Base-by-base conservation (phyloP, 1,140 invertebrate genomes). In the Bombus huntii region DNA sequence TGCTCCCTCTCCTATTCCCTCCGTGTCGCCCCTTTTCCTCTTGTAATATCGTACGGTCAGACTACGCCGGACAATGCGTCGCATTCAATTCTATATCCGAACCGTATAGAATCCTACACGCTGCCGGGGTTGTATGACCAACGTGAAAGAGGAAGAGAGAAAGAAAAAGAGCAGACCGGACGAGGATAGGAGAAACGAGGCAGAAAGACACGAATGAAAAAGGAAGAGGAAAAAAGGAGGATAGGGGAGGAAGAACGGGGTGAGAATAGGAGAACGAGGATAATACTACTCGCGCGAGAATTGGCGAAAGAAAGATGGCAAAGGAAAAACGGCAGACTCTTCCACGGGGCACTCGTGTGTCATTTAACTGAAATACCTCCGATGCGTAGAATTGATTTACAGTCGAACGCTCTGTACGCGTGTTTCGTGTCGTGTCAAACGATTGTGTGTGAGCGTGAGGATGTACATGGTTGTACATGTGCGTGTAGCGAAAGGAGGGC, bases 351-450 rank as follows among this genome's bases (percentile, higher is more conserved):
- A 89, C 91, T 93, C 93, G 89, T 93, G 93, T 94, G 92, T 94
- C 94, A 94, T 94, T 95, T 95, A 94, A 94, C 93, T 91, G 93
- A 93, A 95, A 95, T 94, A 94, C 94, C 94, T 93, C 92, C 92
- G 92, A 94, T 95, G 92, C 93, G 92, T 77, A 88, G 91, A 93
- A 94, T 91, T 95, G 94, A 95, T 95, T 95, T 95, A 95, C 93
- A 92, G 86, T 90, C 91, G 89, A 81, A 80, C 78, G 74, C 70
- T 70, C 39, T n/a, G 62, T 10, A 6, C 70, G 70, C 59, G 59
- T 44, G 81, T 87, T 72, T 68, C 22, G 18, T 18, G n/a, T 75
- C 44, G 37, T 34, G 77, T 22, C 22, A 57, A 8, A n/a, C 15
- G 47, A n/a, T 25, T 39, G 59, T 15, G 25, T 73, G 42, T 12